Evolutionary conservation across 2,888 invertebrate genomes (phyloP), one percentile per base, ranked within the genome.

Genomic region (Chrysina gloriosa): DNA sequence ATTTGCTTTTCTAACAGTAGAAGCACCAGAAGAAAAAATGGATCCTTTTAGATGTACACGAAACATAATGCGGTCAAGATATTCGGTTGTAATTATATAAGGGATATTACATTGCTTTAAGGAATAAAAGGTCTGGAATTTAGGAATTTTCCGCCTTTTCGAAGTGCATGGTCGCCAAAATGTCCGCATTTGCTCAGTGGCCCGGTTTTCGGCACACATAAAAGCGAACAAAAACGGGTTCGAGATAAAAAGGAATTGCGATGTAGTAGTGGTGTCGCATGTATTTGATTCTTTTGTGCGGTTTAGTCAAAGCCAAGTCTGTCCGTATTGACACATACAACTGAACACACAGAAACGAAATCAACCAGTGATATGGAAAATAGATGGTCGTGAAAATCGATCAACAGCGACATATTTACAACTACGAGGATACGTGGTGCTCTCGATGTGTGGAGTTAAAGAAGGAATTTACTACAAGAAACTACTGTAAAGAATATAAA

Each of bases 321-420:
- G 70, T 72, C 72, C 76, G 75, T 79, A 79, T 80, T 80, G 80
- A 81, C 81, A 79, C 76, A 76, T 25, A 61, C 39, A 58, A 21
- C 7, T 27, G 23, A 23, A 27, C 42, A 42, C 58, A 42, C 3
- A 61, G 19, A 42, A 61, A 73, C 74, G 74, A 75, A 81, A 81
- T 81, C 80, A 80, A 81, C 78, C 81, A 81, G 81, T 81, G 81
- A 80, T 80, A 81, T 81, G 80, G 81, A 82, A 82, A 81, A 81
- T 81, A 81, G 80, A 81, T 81, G 81, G 81, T 80, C 81, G 78
- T 75, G 68, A 75, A 77, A 72, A 65, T 54, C 66, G 66, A 66
- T 64, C 64, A 31, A 42, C 42, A 69, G 50, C 63, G 42, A 25
- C 42, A 61, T 48, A 65, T 42, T 14, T 27, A 27, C 11, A 67